Conservation (phyloP, 2,888 invertebrate genomes). For the Atethmia centrago region DNA sequence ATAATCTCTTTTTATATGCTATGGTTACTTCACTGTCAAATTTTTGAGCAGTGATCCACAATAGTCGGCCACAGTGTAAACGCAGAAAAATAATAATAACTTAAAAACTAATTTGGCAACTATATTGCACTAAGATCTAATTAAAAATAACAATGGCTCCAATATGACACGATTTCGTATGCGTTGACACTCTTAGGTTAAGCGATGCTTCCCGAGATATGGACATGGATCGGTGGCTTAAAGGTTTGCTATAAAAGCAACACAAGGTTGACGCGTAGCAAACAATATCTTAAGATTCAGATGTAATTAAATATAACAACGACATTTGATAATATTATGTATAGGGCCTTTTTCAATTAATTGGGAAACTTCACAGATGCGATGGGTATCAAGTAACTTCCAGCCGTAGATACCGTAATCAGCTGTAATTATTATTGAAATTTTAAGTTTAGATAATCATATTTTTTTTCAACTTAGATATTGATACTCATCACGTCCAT, state of each 20-base stretch:
- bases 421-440: background rate
- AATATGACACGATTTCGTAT: conserved; percentile 64
- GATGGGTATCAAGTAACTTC: too few species aligned
- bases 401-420: background rate
- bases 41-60: background rate
- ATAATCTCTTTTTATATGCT: too few species aligned
- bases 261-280: background rate
- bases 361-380: background rate
- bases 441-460: too few species aligned
- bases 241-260: background rate
- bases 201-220: conserved; percentile 44
- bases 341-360: background rate
- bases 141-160: conserved; percentile 69
- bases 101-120: conserved; percentile 79
- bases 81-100: conserved; percentile 30
- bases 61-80: conserved; percentile 19
- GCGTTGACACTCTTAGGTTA: conserved; percentile 61
- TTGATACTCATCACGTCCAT: background rate
- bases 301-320: background rate
- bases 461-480: background rate
- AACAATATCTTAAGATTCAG: background rate
- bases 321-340: background rate
- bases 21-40: background rate
- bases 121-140: conserved; percentile 79
- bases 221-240: conserved; percentile 4